These are phyloP conservation scores for Limonius californicus DNA, from an alignment of 1,140 invertebrate species.

Conservation along the genomic window DNA sequence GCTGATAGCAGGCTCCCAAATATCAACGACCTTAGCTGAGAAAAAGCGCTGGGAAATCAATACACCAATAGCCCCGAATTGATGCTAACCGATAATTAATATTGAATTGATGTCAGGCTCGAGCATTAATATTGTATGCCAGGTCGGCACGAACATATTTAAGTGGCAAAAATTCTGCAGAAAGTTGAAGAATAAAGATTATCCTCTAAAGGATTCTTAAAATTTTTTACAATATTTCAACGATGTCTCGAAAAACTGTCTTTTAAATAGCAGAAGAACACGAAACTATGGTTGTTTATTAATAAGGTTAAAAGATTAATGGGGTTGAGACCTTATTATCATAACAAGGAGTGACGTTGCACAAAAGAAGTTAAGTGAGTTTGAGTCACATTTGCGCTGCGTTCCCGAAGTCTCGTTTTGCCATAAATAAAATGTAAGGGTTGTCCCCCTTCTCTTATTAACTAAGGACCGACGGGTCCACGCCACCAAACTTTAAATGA, in stretches of 20 bases:
- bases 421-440: constrained; percentile 9
- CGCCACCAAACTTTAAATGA: constrained; percentile 8
- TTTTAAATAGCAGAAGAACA: no score
- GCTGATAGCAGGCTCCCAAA: no score
- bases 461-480: constrained; percentile 11
- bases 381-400: neutral
- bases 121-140: neutral
- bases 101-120: constrained; percentile 5
- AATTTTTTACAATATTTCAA: neutral
- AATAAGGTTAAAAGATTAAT: no score
- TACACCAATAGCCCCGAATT: neutral
- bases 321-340: neutral
- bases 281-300: no score
- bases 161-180: neutral
- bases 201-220: neutral
- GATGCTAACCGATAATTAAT: constrained; percentile 5
- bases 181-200: neutral
- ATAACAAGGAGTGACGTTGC: neutral
- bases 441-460: constrained; percentile 11
- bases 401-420: neutral
- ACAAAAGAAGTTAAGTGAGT: neutral
- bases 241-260: no score
- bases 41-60: neutral
- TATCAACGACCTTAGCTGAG: no score
- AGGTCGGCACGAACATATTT: neutral